phyloP scores from a whole-genome alignment of 1,140 invertebrate species.

The Drosophila nannoptera region DNA sequence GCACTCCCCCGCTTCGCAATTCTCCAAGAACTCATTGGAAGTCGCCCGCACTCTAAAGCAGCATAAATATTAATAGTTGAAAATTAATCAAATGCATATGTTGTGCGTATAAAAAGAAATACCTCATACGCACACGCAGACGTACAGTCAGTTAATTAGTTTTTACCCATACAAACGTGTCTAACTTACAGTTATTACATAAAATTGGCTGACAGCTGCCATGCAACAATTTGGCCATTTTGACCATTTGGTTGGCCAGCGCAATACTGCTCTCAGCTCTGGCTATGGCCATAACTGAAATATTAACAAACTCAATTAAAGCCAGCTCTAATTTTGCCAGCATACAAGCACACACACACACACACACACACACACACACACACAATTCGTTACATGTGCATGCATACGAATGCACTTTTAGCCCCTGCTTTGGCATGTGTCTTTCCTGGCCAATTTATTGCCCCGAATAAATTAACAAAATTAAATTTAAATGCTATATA shows the following conservation, averaged over 20 bases:
- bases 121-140: constrained; percentile 41
- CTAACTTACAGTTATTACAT: constrained; percentile 42
- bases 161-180: constrained; percentile 38
- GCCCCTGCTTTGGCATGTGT: constrained; percentile 45
- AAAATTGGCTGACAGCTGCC: constrained; percentile 70
- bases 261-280: constrained; percentile 30
- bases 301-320: constrained; percentile 78
- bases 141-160: constrained; percentile 72
- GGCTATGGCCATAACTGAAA: constrained; percentile 68
- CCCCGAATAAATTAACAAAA: constrained; percentile 75
- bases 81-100: constrained; percentile 68
- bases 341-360: constrained; percentile 16
- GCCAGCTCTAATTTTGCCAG: constrained; percentile 67
- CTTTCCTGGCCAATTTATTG: constrained; percentile 72
- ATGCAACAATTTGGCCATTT: constrained; percentile 60
- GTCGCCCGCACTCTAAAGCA: constrained; percentile 51
- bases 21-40: constrained; percentile 43
- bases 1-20: not conserved
- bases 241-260: constrained; percentile 33
- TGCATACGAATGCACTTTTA: constrained; percentile 50
- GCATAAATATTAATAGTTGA: constrained; percentile 72
- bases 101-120: constrained; percentile 25
- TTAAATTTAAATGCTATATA: constrained; percentile 71
- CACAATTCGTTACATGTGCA: constrained; percentile 62
- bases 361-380: constrained; percentile 10